These are phyloP conservation scores for Aeoliscus strigatus DNA, from an alignment of 2,797 vertebrate species.

Conservation along the genomic window DNA sequence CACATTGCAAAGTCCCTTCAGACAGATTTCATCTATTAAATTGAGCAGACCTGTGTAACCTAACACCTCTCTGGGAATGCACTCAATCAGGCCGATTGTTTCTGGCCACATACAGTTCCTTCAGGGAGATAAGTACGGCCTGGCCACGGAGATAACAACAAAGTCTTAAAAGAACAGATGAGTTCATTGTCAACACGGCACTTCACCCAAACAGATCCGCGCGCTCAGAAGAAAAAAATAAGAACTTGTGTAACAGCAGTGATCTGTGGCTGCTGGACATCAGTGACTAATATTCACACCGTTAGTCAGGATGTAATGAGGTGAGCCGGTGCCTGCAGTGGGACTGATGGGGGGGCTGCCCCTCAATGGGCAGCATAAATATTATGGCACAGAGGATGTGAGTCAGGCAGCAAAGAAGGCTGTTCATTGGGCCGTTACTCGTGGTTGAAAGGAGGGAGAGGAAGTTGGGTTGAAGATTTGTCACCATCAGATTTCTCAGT, in stretches of 20 bases:
- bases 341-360: slow-evolving; percentile 41
- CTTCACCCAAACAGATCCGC: too few relatives aligned
- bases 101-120: slow-evolving; percentile 80
- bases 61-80: slow-evolving; percentile 76
- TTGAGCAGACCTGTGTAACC: slow-evolving; percentile 63
- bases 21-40: slow-evolving; percentile 75
- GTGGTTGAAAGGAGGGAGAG: slow-evolving; percentile 63
- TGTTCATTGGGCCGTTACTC: slow-evolving; percentile 50
- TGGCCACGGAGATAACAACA: slow-evolving; percentile 72
- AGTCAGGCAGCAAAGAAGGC: slow-evolving; percentile 61
- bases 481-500: slow-evolving; percentile 57
- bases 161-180: slow-evolving; percentile 70
- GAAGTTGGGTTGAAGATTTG: slow-evolving; percentile 68
- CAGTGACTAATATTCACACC: slow-evolving; percentile 55
- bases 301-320: slow-evolving; percentile 53
- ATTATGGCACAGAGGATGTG: slow-evolving; percentile 65
- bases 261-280: slow-evolving; percentile 6
- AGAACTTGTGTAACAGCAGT: not conserved
- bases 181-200: slow-evolving; percentile 69
- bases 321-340: slow-evolving; percentile 15
- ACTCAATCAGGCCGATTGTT: slow-evolving; percentile 81
- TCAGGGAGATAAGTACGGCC: slow-evolving; percentile 73
- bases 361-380: slow-evolving; percentile 66
- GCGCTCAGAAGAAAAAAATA: slow-evolving; percentile 1
- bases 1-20: slow-evolving; percentile 35